Percentiles rank a stretch among this genome's conserved stretches.
These are phyloP conservation scores for Cerastis rubricosa DNA, from an alignment of 2,888 invertebrate genomes.

Conservation along the genomic window DNA sequence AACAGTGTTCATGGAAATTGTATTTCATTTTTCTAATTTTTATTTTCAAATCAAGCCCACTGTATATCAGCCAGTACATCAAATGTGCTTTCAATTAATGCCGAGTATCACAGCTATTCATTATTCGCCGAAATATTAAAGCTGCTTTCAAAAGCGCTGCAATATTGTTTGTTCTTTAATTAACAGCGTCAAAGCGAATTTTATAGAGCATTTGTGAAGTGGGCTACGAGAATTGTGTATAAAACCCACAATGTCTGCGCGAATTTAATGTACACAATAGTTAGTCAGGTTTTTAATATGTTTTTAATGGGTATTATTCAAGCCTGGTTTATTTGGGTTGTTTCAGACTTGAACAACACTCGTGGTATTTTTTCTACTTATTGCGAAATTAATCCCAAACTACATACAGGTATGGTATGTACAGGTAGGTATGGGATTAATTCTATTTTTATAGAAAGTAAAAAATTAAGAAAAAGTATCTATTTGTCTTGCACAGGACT, in stretches of 20 bases:
- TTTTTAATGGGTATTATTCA: background rate
- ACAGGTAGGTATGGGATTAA: no score
- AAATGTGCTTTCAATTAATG: conserved; percentile 56
- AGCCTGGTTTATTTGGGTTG: background rate
- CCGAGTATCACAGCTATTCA: conserved; percentile 45
- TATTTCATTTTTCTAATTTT: conserved; percentile 31
- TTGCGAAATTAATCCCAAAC: background rate
- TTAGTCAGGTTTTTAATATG: background rate
- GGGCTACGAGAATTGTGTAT: conserved; percentile 19
- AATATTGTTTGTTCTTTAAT: conserved; percentile 61
- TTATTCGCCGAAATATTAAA: conserved; percentile 54
- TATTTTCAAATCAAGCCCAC: conserved; percentile 34
- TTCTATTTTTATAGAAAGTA: no score
- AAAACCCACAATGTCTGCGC: background rate
- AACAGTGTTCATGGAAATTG: conserved; percentile 32
- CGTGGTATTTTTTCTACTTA: background rate
- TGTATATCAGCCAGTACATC: no score
- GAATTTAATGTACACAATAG: background rate
- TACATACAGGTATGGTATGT: no score
- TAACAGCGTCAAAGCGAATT: conserved; percentile 57
- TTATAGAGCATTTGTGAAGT: conserved; percentile 54
- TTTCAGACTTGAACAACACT: background rate
- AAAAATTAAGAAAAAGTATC: no score
- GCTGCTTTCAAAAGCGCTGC: conserved; percentile 46
- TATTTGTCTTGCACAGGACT: no score